Evolutionary conservation across 2,888 invertebrate species (phyloP).

Genomic region (Mimas tiliae): DNA sequence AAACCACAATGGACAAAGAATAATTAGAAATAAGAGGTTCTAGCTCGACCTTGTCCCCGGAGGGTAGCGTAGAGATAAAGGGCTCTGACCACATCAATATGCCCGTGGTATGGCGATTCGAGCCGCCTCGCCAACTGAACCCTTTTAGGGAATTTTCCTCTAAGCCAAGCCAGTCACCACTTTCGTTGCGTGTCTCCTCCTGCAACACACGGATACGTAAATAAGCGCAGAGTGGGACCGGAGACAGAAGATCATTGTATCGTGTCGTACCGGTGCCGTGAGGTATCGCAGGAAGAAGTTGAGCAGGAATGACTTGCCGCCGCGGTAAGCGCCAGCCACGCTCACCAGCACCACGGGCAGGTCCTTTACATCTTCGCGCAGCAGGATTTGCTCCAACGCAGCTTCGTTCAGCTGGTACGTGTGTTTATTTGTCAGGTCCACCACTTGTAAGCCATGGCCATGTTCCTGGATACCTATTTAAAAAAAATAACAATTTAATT

Average conservation of each 20-base stretch:
- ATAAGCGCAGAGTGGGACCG: neutral
- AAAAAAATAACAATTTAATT: neutral
- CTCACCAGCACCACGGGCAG: constrained; percentile 45
- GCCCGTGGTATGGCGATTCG: constrained; percentile 97
- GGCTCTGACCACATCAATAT: constrained; percentile 94
- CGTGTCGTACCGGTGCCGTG: constrained; percentile 37
- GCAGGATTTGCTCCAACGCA: constrained; percentile 29
- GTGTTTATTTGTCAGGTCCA: constrained; percentile 1
- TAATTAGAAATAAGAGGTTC: neutral
- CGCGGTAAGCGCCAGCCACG: constrained; percentile 47
- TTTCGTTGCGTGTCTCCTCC: constrained; percentile 53
- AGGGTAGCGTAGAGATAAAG: constrained; percentile 78
- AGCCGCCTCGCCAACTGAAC: constrained; percentile 97
- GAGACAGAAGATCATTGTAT: neutral
- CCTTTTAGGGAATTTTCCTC: constrained; percentile 92
- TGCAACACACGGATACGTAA: neutral
- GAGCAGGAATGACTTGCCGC: constrained; percentile 48
- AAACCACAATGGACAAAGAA: neutral
- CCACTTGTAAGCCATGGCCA: constrained; percentile 11
- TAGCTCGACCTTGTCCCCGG: constrained; percentile 87
- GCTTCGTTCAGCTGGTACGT: constrained; percentile 16
- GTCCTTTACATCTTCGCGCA: constrained; percentile 38
- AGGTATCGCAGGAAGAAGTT: constrained; percentile 47
- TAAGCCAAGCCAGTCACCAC: constrained; percentile 91
- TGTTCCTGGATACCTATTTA: neutral